Base-by-base conservation (phyloP, 2,888 invertebrate species). In the Lutraria lutraria region DNA sequence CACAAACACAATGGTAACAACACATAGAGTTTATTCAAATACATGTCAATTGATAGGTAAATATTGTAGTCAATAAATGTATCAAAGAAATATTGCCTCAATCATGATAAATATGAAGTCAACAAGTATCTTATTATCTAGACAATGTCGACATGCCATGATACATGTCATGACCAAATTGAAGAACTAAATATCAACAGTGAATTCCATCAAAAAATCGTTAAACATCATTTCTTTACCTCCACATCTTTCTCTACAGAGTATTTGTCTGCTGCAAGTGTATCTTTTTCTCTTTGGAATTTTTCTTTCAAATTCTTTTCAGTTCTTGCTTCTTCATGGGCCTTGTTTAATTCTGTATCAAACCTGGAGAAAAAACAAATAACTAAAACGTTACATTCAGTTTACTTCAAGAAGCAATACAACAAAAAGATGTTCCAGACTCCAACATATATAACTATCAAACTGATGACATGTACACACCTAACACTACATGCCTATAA, bases 231-330 rank as follows among this genome's bases (percentile, higher is more conserved):
- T 21, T 34, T 31, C 16, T 34, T 83, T 91, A 96, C 96, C 95
- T 95, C 94, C 53, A 99, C 97, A 95, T 98, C 98, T 97, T 98
- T 98, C 96, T 99, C 99, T 85, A 98, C 97, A 6, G 98, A 98
- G 96, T 98, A 98, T 95, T 98, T 99, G 96, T 99, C 98, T 6
- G 98, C 98, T 94, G 98, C 97, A 52, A 98, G 97, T 89, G 98
- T 97, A 96, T 99, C 99, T 92, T 98, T 98, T 96, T 99, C 99
- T 53, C 98, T 97, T 19, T 98, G 97, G 60, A 98, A 97, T 90
- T 98, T 97, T 93, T 99, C 99, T 94, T 98, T 98, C 88, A 98
- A 97, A 85, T 97, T 97, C 90, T 98, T 98, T 96, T 99, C 99
- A 92, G 98, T 98, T 92, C 98, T 98, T 88, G 98, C 97, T 95